Base-by-base conservation (phyloP, 2,113 vertebrate species). In the Cololabis saira region DNA sequence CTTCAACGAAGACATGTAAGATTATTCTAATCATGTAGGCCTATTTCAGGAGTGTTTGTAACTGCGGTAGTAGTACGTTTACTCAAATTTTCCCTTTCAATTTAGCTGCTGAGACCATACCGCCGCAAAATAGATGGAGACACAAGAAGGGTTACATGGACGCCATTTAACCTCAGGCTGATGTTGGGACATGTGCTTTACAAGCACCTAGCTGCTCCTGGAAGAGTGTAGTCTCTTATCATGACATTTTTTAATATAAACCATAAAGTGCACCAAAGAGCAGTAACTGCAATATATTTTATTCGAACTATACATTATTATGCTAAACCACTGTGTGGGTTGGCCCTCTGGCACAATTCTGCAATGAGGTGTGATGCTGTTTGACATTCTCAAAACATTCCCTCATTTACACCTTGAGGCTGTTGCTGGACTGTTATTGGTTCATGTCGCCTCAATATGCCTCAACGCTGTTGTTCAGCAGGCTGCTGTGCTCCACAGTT, bases 81-180 rank as follows among this genome's bases (percentile, higher is more conserved):
- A 4, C 54, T 54, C 12, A 2, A 4, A 15, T 64, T 61, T 62
- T 54, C 16, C 52, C 80, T 56, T 43, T 50, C 73, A 74, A 62
- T 85, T 79, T 17, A 76, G 65, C 59, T 27, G 24, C 44, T 65
- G 45, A 61, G 59, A 56, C 19, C n/a, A 52, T 18, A 17, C 52
- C 53, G 63, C 55, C 21, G 66, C 55, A 56, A 27, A 67, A 75
- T 59, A 52, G 45, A 78, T 61, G 59, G 21, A 66, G 58, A 77
- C 54, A 43, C 52, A 47, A 18, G 16, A 58, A 62, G 53, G 49
- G 14, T 47, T 71, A 48, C 63, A 64, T 43, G 45, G 49, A 14
- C 64, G 58, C 63, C 74, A 76, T 76, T 79, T 68, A 76, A 76
- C 66, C 78, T 58, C n/a, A 18, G 67, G 56, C 52, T 61, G 53